Conservation (phyloP, 2,113 vertebrate genomes). For the Pelvicachromis taeniatus region DNA sequence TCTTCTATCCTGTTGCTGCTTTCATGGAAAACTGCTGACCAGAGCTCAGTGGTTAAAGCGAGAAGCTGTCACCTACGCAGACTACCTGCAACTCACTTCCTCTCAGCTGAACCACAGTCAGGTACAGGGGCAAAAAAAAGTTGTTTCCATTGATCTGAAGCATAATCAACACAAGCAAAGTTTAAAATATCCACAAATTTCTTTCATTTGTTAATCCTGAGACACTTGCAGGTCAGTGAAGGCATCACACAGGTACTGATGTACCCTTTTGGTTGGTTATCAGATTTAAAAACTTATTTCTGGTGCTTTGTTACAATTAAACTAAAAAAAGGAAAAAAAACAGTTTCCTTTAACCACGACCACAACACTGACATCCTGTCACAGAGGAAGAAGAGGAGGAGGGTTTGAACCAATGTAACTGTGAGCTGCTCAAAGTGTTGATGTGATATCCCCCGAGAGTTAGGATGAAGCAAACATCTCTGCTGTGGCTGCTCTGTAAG, state of each 20-base stretch:
- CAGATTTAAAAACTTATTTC: rapidly evolving
- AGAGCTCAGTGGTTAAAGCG: rapidly evolving
- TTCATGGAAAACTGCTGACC: no score
- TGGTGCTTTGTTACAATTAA: not conserved
- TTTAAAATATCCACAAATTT: not conserved
- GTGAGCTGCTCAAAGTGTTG: not conserved
- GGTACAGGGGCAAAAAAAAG: not conserved
- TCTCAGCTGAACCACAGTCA: not conserved
- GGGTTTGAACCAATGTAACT: not conserved
- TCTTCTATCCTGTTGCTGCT: no score
- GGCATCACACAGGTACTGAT: not conserved
- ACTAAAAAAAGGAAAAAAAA: not conserved
- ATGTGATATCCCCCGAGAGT: not conserved
- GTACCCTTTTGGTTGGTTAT: not conserved
- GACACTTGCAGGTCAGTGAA: not conserved
- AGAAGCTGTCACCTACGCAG: not conserved
- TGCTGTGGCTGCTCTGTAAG: not conserved
- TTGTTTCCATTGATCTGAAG: not conserved
- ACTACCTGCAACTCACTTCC: rapidly evolving
- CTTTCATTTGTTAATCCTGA: not conserved
- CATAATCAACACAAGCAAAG: not conserved
- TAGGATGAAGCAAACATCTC: not conserved
- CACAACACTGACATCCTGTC: not conserved
- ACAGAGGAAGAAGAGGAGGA: not conserved
- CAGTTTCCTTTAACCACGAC: not conserved